Base-by-base conservation (phyloP, 2,888 invertebrate genomes). In the Aproaerema taeniolella region DNA sequence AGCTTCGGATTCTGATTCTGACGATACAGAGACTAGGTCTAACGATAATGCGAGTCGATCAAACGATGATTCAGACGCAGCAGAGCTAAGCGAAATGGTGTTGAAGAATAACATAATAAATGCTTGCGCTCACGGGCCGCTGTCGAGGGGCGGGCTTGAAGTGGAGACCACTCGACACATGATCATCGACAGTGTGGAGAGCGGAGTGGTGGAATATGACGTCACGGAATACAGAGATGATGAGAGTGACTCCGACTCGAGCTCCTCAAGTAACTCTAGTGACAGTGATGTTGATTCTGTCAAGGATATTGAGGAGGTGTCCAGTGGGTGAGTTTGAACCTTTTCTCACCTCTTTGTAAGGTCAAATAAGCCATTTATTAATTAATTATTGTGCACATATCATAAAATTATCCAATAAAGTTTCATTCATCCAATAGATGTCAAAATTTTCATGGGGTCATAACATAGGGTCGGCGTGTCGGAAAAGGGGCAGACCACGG, bases 21-120 rank as follows among this genome's bases (percentile, higher is more conserved):
- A 85, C 32, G 73, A 74, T 45, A 73, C 73, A 16, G 74, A 74
- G 46, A 67, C 69, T 13, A 67, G 58, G 39, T 73, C 75, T 3
- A 68, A 73, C 43, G 61, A 61, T 10, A 58, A 66, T 46, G 57
- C 59, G 12, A 68, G 61, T n/a, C 28, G 5, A 6, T 4, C 5
- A 6, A 72, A 79, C 44, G 77, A 75, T 39, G 78, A 82, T 49
- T 80, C 78, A 2, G 85, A 85, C 43, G 64, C 73, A 2, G 60
- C 68, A 17, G 82, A 82, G 51, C 61, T 81, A 15, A 86, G 80
- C 67, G 83, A 83, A 46, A 86, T 87, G 85, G 86, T 87, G 42
- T 61, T 85, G 43, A 86, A 85, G 50, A 85, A 87, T 64, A 87
- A 86, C 47, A 82, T 86, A 38, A 86, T 87, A 50, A 87, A 87